phyloP scores from a whole-genome alignment of 2,797 vertebrate genomes.

The Cichlasoma orientale region DNA sequence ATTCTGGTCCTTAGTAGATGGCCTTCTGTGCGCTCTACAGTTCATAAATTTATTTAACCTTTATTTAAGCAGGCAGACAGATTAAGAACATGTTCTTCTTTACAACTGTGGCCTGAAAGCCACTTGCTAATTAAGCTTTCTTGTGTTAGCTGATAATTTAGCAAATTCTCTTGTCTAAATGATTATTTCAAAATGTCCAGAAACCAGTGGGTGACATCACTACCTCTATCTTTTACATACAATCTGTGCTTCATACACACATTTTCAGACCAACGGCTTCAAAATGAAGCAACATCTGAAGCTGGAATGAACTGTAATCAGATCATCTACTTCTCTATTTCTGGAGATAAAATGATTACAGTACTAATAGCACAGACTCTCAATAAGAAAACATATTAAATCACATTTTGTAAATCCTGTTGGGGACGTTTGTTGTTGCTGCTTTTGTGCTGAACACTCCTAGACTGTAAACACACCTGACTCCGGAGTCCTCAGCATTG shows the following conservation, averaged over 20 bases:
- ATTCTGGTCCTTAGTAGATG: neutral
- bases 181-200: neutral
- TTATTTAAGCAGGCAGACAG: too few relatives aligned
- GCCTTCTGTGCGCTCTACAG: too few relatives aligned
- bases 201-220: too few relatives aligned
- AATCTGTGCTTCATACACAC: neutral
- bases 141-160: too few relatives aligned
- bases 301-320: neutral
- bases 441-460: neutral
- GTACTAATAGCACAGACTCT: neutral
- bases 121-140: too few relatives aligned
- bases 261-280: neutral
- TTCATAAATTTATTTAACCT: too few relatives aligned
- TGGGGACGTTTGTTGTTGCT: neutral
- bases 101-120: too few relatives aligned
- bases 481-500: conserved; percentile 90
- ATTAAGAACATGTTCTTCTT: too few relatives aligned
- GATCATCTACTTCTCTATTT: neutral
- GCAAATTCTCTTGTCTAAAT: neutral
- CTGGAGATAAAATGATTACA: neutral
- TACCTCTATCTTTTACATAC: neutral
- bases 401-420: neutral
- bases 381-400: neutral
- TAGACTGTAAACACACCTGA: conserved; percentile 81
- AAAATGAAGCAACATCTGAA: neutral